These are phyloP conservation scores for Carcharodon carcharias DNA, from an alignment of 2,797 vertebrate genomes.

Conservation along the genomic window DNA sequence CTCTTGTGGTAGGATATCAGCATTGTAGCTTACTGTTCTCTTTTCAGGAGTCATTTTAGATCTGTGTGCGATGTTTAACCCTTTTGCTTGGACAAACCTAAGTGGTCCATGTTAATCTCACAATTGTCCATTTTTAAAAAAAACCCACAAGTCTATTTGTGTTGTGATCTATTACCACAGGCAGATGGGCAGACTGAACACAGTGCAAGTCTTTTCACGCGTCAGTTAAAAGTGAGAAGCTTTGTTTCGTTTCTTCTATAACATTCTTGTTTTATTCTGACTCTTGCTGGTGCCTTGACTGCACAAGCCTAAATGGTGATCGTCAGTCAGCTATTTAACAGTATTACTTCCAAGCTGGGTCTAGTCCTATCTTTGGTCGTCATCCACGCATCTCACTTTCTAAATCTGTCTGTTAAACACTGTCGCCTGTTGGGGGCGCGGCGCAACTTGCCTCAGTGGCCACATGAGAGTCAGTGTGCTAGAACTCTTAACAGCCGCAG, in stretches of 20 bases:
- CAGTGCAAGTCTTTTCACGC: background rate
- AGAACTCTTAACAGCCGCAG: background rate
- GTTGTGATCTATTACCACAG: background rate
- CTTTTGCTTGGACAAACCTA: background rate
- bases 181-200: background rate
- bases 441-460: background rate
- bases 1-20: background rate
- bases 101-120: background rate
- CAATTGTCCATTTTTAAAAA: background rate
- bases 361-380: background rate
- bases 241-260: background rate
- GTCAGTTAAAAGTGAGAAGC: background rate
- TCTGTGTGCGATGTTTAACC: background rate
- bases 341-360: background rate
- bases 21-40: background rate
- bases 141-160: background rate
- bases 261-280: background rate
- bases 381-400: background rate
- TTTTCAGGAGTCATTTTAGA: background rate
- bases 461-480: background rate
- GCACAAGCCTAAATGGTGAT: background rate
- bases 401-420: background rate
- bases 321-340: background rate
- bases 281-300: background rate
- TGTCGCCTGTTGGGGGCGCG: background rate